Percentiles rank a stretch among this genome's conserved stretches.
Evolutionary conservation across 2,888 invertebrate species (phyloP).

Genomic region (Didymodactylos carnosus): DNA sequence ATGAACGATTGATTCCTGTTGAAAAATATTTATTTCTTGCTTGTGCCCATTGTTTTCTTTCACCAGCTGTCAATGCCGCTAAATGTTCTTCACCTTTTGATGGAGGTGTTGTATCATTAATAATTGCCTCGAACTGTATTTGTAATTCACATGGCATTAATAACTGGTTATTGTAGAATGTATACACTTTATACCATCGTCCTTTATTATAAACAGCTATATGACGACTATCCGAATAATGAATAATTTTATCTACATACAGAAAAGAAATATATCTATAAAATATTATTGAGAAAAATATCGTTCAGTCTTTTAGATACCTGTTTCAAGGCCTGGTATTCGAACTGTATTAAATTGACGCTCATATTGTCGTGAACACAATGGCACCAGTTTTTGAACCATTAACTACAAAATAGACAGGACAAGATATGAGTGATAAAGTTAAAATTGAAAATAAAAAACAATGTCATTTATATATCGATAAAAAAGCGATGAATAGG

Average conservation of each 20-base stretch:
- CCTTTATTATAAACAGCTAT: constrained; percentile 81
- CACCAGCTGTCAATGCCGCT: constrained; percentile 73
- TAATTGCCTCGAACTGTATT: constrained; percentile 62
- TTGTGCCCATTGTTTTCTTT: constrained; percentile 63
- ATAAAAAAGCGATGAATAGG: too few species aligned
- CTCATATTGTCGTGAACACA: constrained; percentile 95
- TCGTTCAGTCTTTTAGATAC: not conserved
- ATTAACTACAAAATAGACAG: too few species aligned
- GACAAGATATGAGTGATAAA: too few species aligned
- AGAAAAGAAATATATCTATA: not conserved
- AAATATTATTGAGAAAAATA: not conserved
- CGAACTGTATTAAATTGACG: constrained; percentile 86
- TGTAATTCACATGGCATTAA: constrained; percentile 73
- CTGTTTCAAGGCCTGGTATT: constrained; percentile 68
- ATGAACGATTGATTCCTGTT: constrained; percentile 65
- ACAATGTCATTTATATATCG: too few species aligned
- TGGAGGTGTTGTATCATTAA: constrained; percentile 53
- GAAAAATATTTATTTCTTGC: constrained; percentile 48
- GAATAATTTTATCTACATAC: constrained; percentile 63
- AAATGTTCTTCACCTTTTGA: constrained; percentile 62
- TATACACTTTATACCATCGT: constrained; percentile 73
- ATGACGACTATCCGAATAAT: constrained; percentile 70
- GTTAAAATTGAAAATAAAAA: too few species aligned
- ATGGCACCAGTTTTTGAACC: constrained; percentile 67
- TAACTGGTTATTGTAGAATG: constrained; percentile 60